Evolutionary conservation across 2,113 vertebrate genomes (phyloP).

Genomic region (Polyodon spathula): DNA sequence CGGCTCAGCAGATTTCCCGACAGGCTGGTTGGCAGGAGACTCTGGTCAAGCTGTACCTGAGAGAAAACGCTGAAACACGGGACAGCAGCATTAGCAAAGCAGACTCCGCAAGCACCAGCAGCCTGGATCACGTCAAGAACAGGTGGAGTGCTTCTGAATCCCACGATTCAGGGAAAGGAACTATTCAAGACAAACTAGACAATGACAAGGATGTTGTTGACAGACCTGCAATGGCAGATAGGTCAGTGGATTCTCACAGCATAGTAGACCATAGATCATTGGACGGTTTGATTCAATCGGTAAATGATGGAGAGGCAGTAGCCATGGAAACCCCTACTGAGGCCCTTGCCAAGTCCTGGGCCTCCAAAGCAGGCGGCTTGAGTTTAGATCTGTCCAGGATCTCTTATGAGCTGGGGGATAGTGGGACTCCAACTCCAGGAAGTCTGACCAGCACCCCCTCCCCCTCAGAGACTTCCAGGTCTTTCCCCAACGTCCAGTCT

Average conservation of each 20-base stretch:
- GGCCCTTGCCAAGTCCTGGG: constrained; percentile 60
- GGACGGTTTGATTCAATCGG: constrained; percentile 48
- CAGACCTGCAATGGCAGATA: constrained; percentile 36
- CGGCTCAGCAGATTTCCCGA: constrained; percentile 74
- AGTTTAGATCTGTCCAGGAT: constrained; percentile 76
- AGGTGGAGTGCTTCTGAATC: constrained; percentile 20
- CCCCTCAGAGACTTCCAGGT: constrained; percentile 68
- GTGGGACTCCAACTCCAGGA: constrained; percentile 70
- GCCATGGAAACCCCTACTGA: constrained; percentile 59
- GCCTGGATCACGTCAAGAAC: constrained; percentile 39
- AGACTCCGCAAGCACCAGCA: constrained; percentile 52
- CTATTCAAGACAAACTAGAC: constrained; percentile 37
- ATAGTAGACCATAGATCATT: constrained; percentile 63
- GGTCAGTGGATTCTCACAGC: constrained; percentile 53
- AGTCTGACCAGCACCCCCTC: constrained; percentile 86
- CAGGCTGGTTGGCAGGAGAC: constrained; percentile 96
- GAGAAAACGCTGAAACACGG: constrained; percentile 49
- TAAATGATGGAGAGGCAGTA: constrained; percentile 61
- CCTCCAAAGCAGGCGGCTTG: constrained; percentile 62
- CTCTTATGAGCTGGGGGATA: constrained; percentile 62
- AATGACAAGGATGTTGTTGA: constrained; percentile 56
- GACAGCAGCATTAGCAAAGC: constrained; percentile 26
- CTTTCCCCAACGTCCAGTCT: constrained; percentile 55
- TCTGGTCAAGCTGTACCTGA: constrained; percentile 72
- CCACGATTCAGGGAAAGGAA: constrained; percentile 32